These are phyloP conservation scores for Pardosa pseudoannulata DNA, from an alignment of 2,888 invertebrate species.

Conservation along the genomic window DNA sequence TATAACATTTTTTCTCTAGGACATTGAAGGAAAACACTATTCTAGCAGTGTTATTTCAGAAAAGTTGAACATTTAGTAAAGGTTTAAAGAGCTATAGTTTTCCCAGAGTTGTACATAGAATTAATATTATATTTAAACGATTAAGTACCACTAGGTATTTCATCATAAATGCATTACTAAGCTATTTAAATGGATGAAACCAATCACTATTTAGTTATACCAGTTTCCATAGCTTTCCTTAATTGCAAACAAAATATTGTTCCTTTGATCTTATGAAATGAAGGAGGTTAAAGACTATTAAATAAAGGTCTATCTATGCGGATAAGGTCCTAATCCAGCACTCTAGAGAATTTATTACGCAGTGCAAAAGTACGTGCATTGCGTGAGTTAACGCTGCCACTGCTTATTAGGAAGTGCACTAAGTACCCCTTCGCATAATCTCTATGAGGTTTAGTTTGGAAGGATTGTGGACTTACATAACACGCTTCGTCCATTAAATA, in stretches of 20 bases:
- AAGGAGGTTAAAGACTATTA: conserved; percentile 45
- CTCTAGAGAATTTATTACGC: conserved; percentile 57
- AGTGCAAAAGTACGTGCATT: conserved; percentile 35
- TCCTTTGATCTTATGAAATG: not conserved
- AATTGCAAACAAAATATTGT: not conserved
- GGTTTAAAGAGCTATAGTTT: too few relatives aligned
- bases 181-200: too few relatives aligned
- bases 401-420: conserved; percentile 53
- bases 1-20: too few relatives aligned
- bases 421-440: conserved; percentile 58
- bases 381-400: conserved; percentile 15
- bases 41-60: too few relatives aligned
- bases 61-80: too few relatives aligned
- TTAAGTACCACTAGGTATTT: too few relatives aligned
- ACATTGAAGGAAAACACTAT: too few relatives aligned
- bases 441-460: conserved; percentile 49
- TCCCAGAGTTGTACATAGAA: too few relatives aligned
- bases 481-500: conserved; percentile 63
- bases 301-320: conserved; percentile 44
- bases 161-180: too few relatives aligned
- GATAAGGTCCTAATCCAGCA: conserved; percentile 61
- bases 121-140: too few relatives aligned
- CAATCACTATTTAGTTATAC: too few relatives aligned
- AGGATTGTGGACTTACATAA: conserved; percentile 28
- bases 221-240: too few relatives aligned